A percentile compares a stretch with the other conserved stretches of the same genome.
Evolutionary conservation across 2,888 invertebrate species (phyloP).

Genomic region (Acleris holmiana): DNA sequence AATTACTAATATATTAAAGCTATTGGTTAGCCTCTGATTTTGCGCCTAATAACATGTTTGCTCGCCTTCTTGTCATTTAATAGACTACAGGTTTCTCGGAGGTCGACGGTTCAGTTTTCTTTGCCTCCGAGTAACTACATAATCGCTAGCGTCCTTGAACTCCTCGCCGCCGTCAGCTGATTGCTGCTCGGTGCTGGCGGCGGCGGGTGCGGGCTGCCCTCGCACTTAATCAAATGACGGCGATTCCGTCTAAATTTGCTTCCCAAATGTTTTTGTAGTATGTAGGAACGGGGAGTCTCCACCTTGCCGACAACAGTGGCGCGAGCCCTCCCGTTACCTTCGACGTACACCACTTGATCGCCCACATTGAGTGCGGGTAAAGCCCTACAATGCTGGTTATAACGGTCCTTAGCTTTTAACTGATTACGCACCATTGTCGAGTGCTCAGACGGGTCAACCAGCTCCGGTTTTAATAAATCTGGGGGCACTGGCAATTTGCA

Average conservation of each 20-base stretch:
- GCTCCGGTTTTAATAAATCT: conserved; percentile 1
- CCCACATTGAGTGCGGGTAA: conserved; percentile 10
- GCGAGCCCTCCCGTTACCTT: conserved; percentile 2
- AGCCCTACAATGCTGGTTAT: conserved; percentile 9
- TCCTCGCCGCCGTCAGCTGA: conserved; percentile 1
- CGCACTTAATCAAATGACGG: conserved; percentile 18
- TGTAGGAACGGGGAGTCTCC: conserved; percentile 12
- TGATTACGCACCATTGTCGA: conserved; percentile 20
- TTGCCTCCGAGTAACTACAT: not conserved
- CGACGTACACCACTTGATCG: conserved; percentile 8
- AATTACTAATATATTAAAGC: no score
- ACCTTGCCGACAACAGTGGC: conserved; percentile 11
- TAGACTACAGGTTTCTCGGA: no score
- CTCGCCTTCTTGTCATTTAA: no score
- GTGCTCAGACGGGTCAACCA: conserved; percentile 13
- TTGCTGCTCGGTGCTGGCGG: not conserved
- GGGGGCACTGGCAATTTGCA: conserved; percentile 32
- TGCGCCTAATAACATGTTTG: no score
- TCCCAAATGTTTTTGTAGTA: conserved; percentile 12
- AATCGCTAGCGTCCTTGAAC: not conserved
- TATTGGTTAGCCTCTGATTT: no score
- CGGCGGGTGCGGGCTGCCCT: not conserved
- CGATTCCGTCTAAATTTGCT: conserved; percentile 4
- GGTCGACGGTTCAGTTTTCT: no score
- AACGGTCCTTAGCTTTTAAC: not conserved